Base-by-base conservation (phyloP, 2,113 vertebrate species). In the Lucifuga dentata region DNA sequence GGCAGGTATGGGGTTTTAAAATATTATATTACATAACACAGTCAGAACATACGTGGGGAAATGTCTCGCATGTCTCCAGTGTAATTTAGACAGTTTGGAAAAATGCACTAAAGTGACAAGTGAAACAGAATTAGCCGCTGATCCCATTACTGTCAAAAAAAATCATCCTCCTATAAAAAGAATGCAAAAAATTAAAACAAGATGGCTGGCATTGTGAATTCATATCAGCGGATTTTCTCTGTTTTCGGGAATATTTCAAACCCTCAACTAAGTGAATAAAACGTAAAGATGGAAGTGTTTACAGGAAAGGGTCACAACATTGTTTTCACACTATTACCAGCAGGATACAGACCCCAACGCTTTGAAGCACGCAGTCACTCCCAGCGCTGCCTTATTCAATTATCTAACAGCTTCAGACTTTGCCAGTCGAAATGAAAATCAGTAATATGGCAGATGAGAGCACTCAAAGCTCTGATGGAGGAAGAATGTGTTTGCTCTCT, bases 401-500 rank as follows among this genome's bases (percentile, higher is more conserved):
- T 2, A 52, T 24, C 0, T 21, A n/a, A 41, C 24, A 20, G 11
- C 2, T 57, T 41, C 19, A 8, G 24, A 24, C 7, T 49, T 23
- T 36, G 7, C 8, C 8, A 19, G 9, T 50, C 13, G 56, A 5
- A 3, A 23, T 21, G 10, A 13, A 24, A 65, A 41, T 11, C 57
- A 17, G 32, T 36, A 32, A 13, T 45, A 38, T 63, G 35, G 5
- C 38, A 7, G 24, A 19, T 5, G 68, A 44, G 13, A 53, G 16
- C 26, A 16, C n/a, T 70, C 26, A 16, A 50, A 67, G 36, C 35
- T 2, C 8, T 43, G 13, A 43, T 11, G 21, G 51, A 57, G 33
- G n/a, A 39, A 16, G 58, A 68, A 39, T 59, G 23, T 71, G 44
- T 45, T 41, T 49, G 32, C 15, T 76, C 49, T 10, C 51, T 55